Conservation (phyloP, 2,113 vertebrate species). For the Polypterus bichir region DNA sequence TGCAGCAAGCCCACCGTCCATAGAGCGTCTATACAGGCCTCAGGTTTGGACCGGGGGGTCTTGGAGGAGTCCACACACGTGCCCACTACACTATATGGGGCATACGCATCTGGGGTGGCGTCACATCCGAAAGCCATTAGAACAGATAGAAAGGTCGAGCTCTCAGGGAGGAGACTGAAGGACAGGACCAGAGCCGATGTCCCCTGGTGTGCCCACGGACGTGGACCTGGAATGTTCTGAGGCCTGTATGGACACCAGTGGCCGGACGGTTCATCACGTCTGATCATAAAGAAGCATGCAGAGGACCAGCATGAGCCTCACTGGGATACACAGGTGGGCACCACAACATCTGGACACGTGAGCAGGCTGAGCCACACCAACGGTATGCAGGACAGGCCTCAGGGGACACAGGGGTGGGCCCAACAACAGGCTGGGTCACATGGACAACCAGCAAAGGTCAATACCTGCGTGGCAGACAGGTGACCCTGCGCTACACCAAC, state of each 20-base stretch:
- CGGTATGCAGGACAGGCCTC: background rate
- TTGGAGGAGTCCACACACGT: conserved; percentile 2
- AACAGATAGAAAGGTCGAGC: too few relatives aligned
- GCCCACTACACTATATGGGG: too few relatives aligned
- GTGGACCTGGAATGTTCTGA: too few relatives aligned
- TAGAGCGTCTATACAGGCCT: background rate
- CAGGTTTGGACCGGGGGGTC: background rate
- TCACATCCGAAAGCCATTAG: too few relatives aligned
- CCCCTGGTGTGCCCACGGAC: too few relatives aligned
- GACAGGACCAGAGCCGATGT: too few relatives aligned
- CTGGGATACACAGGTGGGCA: background rate
- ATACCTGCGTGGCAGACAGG: background rate
- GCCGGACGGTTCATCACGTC: too few relatives aligned
- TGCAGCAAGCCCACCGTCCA: background rate
- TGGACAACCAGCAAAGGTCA: background rate
- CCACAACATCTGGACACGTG: background rate
- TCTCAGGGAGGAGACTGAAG: too few relatives aligned
- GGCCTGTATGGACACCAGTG: too few relatives aligned
- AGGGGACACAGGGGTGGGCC: background rate
- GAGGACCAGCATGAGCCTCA: background rate
- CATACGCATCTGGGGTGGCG: too few relatives aligned
- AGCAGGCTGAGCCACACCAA: background rate
- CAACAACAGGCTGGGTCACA: background rate
- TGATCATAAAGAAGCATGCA: too few relatives aligned
- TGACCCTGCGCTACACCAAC: background rate